Evolutionary conservation across 2,113 vertebrate genomes (phyloP).

Genomic region (Peromyscus californicus): DNA sequence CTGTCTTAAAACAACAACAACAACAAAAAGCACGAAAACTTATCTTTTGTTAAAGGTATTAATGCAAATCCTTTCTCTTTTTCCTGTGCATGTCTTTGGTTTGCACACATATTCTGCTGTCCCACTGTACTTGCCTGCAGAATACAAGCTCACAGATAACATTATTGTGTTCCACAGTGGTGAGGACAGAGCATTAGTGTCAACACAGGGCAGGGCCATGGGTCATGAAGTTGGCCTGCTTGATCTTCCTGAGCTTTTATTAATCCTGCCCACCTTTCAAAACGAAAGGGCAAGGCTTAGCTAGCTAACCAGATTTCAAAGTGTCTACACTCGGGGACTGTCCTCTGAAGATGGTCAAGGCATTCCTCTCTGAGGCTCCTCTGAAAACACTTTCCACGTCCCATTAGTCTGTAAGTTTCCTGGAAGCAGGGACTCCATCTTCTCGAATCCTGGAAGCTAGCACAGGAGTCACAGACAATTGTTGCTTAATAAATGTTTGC

Average conservation of each 20-base stretch:
- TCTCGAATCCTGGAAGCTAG: neutral
- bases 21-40: neutral
- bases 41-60: neutral
- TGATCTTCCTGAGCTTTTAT: neutral
- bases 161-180: neutral
- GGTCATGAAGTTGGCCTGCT: neutral
- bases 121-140: neutral
- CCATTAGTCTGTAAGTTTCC: neutral
- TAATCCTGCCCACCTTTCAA: neutral
- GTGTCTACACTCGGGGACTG: neutral
- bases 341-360: neutral
- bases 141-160: neutral
- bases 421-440: neutral
- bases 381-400: neutral
- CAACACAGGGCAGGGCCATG: neutral
- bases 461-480: neutral
- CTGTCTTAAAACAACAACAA: too few species aligned
- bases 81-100: neutral
- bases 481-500: neutral
- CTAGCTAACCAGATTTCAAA: neutral
- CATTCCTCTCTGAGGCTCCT: neutral
- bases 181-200: neutral
- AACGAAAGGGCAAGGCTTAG: neutral
- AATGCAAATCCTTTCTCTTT: neutral
- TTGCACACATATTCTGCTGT: neutral